Conservation (phyloP, 2,888 invertebrate genomes). For the Macrosoma leucophasiata region DNA sequence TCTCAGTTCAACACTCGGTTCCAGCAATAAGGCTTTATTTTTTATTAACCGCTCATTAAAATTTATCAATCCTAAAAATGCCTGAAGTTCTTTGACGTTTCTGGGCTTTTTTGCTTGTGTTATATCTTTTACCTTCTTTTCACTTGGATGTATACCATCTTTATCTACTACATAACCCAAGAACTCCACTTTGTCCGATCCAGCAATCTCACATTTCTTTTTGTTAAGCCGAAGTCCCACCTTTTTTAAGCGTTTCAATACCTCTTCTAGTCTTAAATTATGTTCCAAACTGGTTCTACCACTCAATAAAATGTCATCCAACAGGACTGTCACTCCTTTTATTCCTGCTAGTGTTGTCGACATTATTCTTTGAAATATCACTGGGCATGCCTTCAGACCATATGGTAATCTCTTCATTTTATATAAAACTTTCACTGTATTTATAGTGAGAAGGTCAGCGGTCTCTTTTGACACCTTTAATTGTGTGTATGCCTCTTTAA, state of each 20-base stretch:
- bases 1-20: no score
- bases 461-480: constrained; percentile 17
- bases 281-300: constrained; percentile 13
- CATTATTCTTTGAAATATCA: constrained; percentile 23
- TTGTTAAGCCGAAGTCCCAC: constrained; percentile 14
- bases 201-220: constrained; percentile 16
- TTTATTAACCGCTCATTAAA: constrained; percentile 17
- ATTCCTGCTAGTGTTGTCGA: constrained; percentile 15
- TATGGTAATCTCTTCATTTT: constrained; percentile 19
- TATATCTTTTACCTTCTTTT: constrained; percentile 15
- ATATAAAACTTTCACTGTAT: constrained; percentile 19
- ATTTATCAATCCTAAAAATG: constrained; percentile 17
- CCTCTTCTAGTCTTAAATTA: constrained; percentile 10
- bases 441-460: constrained; percentile 18
- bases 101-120: constrained; percentile 13
- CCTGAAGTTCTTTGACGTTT: constrained; percentile 9
- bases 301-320: constrained; percentile 20
- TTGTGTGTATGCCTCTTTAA: constrained; percentile 25
- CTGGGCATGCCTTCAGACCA: constrained; percentile 20
- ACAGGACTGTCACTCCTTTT: constrained; percentile 18
- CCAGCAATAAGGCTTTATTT: constrained; percentile 13
- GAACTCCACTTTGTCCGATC: constrained; percentile 10
- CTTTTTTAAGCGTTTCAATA: constrained; percentile 13
- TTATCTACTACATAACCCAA: constrained; percentile 16
- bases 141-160: constrained; percentile 10